phyloP scores from a whole-genome alignment of 2,113 vertebrate species.

The Sapayoa aenigma region DNA sequence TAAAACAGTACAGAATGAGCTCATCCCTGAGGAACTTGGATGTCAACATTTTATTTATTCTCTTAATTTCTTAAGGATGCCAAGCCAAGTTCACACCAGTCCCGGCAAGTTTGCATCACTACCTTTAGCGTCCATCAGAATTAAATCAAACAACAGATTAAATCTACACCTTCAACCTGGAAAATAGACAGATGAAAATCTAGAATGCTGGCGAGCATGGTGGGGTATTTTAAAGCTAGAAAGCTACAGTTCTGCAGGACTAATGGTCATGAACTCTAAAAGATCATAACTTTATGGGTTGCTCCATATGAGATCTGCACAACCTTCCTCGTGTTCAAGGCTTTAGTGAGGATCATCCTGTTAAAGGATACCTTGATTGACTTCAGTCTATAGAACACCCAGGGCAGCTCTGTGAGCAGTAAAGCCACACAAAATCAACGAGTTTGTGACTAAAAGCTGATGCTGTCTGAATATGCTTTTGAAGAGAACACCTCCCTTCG shows the following conservation, averaged over 20 bases:
- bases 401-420: not conserved
- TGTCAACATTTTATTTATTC: constrained; percentile 45
- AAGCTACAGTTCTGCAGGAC: not conserved
- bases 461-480: not conserved
- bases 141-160: not conserved
- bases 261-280: not conserved
- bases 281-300: not conserved
- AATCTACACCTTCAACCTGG: not conserved
- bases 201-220: not conserved
- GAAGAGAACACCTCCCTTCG: not conserved
- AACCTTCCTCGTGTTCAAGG: not conserved
- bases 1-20: constrained; percentile 23
- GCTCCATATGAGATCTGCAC: not conserved
- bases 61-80: constrained; percentile 3
- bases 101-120: not conserved
- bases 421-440: not conserved
- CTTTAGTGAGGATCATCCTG: not conserved
- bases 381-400: not conserved
- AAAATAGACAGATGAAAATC: not conserved
- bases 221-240: not conserved
- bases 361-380: not conserved
- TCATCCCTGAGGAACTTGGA: constrained; percentile 4
- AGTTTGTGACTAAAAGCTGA: not conserved
- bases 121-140: not conserved
- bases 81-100: not conserved